Conservation (phyloP, 2,888 invertebrate species). For the Hyposoter didymator region DNA sequence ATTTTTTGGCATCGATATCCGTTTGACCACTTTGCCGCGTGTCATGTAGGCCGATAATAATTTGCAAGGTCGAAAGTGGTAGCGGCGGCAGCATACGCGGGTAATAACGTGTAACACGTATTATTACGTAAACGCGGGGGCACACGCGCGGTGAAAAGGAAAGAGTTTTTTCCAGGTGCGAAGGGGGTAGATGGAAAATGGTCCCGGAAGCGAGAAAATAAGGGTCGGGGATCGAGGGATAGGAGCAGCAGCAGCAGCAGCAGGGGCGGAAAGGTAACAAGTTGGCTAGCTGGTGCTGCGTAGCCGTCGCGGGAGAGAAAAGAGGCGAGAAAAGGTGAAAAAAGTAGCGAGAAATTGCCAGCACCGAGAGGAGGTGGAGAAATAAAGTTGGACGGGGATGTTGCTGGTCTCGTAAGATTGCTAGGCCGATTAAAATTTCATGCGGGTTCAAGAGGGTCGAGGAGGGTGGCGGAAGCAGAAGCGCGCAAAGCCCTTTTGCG, state of each 20-base stretch:
- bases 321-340: too few species aligned
- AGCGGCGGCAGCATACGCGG: too few species aligned
- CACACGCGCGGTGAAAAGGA: conserved; percentile 13
- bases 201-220: conserved; percentile 45
- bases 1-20: conserved; percentile 2
- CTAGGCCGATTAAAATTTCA: conserved; percentile 72
- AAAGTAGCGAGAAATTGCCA: conserved; percentile 33
- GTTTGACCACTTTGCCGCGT: background rate
- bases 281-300: background rate
- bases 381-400: conserved; percentile 32
- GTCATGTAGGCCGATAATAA: conserved; percentile 27
- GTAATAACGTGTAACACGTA: background rate
- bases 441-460: conserved; percentile 66
- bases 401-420: conserved; percentile 62
- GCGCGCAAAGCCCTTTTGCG: conserved; percentile 55
- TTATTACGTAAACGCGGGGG: conserved; percentile 17
- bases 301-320: too few species aligned
- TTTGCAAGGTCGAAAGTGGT: conserved; percentile 30
- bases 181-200: too few species aligned
- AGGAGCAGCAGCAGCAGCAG: too few species aligned
- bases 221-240: background rate
- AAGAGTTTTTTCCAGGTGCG: conserved; percentile 46
- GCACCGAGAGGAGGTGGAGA: conserved; percentile 37
- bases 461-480: conserved; percentile 36
- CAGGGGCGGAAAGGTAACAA: conserved; percentile 28